Evolutionary conservation across 2,113 vertebrate species (phyloP).

Genomic region (Vidua macroura): DNA sequence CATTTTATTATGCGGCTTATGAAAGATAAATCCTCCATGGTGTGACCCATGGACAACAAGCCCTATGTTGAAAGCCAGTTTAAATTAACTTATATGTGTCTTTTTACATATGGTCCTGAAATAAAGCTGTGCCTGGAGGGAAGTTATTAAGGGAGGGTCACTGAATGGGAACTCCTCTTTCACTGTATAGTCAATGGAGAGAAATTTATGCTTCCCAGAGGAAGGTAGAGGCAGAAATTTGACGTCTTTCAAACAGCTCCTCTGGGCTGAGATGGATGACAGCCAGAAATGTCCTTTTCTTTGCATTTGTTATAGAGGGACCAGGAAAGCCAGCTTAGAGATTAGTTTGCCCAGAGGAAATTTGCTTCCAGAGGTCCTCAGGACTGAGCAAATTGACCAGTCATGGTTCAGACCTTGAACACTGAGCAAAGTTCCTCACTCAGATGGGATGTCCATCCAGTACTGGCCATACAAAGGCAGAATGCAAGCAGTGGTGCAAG

Average conservation of each 20-base stretch:
- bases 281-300: neutral
- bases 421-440: neutral
- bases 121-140: neutral
- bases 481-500: neutral
- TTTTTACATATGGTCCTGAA: neutral
- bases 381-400: neutral
- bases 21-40: neutral
- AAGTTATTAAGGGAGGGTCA: neutral
- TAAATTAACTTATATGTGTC: neutral
- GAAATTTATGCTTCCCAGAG: neutral
- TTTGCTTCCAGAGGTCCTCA: neutral
- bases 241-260: neutral
- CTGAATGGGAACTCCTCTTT: neutral
- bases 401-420: fast-evolving
- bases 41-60: neutral
- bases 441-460: neutral
- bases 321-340: neutral
- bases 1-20: neutral
- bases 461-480: neutral
- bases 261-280: neutral
- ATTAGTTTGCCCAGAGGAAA: neutral
- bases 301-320: neutral
- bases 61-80: neutral
- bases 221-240: neutral
- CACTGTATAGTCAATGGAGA: neutral